Evolutionary conservation across 2,113 vertebrate species (phyloP).

Genomic region (Emydocephalus ijimae): DNA sequence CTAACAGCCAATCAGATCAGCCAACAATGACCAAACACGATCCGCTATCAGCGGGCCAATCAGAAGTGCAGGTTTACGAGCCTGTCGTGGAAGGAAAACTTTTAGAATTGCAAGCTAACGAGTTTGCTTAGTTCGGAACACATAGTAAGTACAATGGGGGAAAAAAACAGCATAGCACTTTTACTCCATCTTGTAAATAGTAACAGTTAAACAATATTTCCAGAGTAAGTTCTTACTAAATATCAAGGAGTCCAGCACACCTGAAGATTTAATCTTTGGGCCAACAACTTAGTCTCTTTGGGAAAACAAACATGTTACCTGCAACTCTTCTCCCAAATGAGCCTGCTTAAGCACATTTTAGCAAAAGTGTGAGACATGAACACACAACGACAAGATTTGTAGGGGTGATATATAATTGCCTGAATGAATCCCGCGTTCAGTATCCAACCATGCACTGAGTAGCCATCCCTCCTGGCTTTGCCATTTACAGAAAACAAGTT

Average conservation of each 20-base stretch:
- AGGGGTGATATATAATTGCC: not conserved
- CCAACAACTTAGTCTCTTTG: not conserved
- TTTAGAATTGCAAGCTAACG: too few relatives aligned
- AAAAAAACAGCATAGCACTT: not conserved
- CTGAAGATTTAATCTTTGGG: not conserved
- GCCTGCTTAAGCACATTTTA: not conserved
- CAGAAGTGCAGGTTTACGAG: too few relatives aligned
- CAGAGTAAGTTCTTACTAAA: not conserved
- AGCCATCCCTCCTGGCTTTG: not conserved
- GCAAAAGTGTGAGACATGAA: not conserved
- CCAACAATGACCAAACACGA: too few relatives aligned
- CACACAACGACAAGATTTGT: not conserved
- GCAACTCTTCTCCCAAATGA: not conserved
- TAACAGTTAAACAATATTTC: not conserved
- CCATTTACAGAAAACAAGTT: not conserved
- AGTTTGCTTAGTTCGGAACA: too few relatives aligned
- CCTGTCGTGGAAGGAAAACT: too few relatives aligned
- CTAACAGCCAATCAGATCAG: too few relatives aligned
- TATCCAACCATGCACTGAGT: not conserved
- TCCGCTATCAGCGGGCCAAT: too few relatives aligned
- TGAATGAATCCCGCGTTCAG: not conserved
- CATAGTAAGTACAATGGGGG: not conserved
- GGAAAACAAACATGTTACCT: not conserved
- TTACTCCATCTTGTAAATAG: not conserved
- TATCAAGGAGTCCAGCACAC: not conserved